Evolutionary conservation across 2,113 vertebrate genomes (phyloP).

Genomic region (pig (Sus scrofa)): DNA sequence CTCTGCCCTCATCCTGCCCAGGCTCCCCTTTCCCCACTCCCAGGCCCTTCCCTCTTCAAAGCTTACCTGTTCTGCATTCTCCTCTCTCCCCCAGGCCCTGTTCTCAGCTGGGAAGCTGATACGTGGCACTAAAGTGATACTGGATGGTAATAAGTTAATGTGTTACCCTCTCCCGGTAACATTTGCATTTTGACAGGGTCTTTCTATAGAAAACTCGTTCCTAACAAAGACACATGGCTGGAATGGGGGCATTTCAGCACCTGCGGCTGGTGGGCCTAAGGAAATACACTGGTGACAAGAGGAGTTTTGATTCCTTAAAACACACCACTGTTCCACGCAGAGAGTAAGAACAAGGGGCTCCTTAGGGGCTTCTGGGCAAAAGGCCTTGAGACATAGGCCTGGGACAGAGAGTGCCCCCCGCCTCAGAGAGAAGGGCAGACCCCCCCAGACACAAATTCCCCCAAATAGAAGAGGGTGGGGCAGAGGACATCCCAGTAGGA

Average conservation of each 20-base stretch:
- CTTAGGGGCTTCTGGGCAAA: background rate
- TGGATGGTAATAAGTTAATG: constrained; percentile 80
- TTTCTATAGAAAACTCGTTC: constrained; percentile 63
- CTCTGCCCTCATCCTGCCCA: background rate
- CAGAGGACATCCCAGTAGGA: background rate
- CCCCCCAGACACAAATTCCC: background rate
- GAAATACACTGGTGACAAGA: constrained; percentile 34
- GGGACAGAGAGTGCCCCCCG: background rate
- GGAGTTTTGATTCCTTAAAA: background rate
- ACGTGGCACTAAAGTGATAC: constrained; percentile 72
- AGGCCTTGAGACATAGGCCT: background rate
- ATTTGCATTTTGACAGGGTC: constrained; percentile 80
- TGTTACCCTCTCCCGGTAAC: constrained; percentile 54
- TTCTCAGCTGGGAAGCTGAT: constrained; percentile 75
- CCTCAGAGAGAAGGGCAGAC: background rate
- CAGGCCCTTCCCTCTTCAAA: background rate
- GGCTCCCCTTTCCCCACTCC: background rate
- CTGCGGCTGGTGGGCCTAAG: background rate
- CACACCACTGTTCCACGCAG: background rate
- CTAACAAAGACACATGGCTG: constrained; percentile 61
- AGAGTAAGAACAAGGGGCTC: background rate
- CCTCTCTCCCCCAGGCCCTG: constrained; percentile 45
- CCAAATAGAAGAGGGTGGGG: background rate
- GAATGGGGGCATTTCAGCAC: background rate
- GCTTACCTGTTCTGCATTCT: background rate